Percentiles rank a stretch among this genome's conserved stretches.
Conservation (phyloP, 2,113 vertebrate genomes). For the Cynocephalus volans region DNA sequence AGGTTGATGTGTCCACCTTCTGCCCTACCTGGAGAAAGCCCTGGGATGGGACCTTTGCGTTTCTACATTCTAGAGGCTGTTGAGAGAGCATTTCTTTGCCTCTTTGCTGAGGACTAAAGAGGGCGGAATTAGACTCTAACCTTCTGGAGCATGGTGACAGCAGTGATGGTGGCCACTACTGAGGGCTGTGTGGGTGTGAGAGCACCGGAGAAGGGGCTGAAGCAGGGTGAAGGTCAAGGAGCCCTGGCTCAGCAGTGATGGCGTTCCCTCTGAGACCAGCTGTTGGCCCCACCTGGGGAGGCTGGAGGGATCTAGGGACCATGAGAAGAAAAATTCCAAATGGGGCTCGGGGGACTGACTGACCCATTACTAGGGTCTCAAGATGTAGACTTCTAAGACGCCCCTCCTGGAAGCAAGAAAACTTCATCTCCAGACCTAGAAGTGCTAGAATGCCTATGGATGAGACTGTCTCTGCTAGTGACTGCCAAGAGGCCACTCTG, state of each 20-base stretch:
- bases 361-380: neutral
- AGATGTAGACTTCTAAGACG: neutral
- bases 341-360: accelerated
- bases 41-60: neutral
- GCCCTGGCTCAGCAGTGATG: neutral
- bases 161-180: neutral
- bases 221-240: neutral
- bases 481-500: neutral
- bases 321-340: neutral
- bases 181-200: neutral
- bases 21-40: neutral
- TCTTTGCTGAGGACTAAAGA: neutral
- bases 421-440: neutral
- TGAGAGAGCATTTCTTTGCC: neutral
- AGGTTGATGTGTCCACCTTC: neutral
- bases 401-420: neutral
- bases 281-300: neutral
- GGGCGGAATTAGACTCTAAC: neutral
- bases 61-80: neutral
- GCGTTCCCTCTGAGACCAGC: neutral
- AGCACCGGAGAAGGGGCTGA: neutral
- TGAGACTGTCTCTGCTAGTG: neutral
- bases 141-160: neutral
- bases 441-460: neutral
- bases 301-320: neutral